These are phyloP conservation scores for Antechinus flavipes DNA, from an alignment of 2,113 vertebrate species.

Conservation along the genomic window DNA sequence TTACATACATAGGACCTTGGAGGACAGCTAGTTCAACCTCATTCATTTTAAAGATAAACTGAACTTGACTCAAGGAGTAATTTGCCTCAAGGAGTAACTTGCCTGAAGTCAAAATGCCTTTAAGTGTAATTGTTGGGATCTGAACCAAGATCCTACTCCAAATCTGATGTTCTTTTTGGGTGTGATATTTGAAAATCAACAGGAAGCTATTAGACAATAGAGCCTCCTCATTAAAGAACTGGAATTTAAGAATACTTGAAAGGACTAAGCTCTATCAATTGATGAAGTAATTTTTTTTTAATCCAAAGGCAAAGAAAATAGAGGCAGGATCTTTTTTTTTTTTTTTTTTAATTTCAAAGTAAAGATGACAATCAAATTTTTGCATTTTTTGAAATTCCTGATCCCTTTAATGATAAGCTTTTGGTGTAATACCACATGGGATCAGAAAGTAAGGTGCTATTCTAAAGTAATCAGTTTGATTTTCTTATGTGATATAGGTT, in stretches of 20 bases:
- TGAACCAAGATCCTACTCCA: not conserved
- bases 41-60: not conserved
- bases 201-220: not conserved
- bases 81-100: not conserved
- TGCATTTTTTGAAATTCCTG: not conserved
- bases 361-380: not conserved
- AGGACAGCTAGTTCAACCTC: not conserved
- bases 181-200: not conserved
- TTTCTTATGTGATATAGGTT: not conserved
- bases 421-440: not conserved
- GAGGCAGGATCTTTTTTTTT: not conserved
- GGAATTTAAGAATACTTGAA: not conserved
- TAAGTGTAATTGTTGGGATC: not conserved
- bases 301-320: not conserved
- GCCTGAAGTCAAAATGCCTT: not conserved
- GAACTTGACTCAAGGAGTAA: not conserved
- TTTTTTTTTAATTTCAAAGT: not conserved
- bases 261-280: not conserved
- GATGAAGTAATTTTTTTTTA: not conserved
- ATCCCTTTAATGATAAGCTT: not conserved
- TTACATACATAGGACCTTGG: not conserved
- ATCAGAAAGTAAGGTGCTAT: not conserved
- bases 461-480: not conserved
- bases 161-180: not conserved
- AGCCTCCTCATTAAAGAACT: not conserved